Evolutionary conservation across 2,888 invertebrate genomes (phyloP).

Genomic region (Dasysyrphus albostriatus): DNA sequence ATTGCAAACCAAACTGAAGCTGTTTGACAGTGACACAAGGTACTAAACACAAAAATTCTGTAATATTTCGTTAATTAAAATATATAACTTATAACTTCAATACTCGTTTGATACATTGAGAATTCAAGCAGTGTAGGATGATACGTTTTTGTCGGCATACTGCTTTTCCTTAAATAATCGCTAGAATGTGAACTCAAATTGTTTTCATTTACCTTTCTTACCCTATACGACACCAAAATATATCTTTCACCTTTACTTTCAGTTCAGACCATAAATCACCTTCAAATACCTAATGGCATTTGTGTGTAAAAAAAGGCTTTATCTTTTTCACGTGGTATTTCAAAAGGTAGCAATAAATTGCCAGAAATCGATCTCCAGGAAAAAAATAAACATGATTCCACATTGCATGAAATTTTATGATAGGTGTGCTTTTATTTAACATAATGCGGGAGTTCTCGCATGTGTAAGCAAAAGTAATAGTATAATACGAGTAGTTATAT

Average conservation of each 20-base stretch:
- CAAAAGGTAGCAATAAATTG: not conserved
- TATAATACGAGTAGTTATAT: too few species aligned
- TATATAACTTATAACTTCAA: not conserved
- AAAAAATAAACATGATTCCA: too few species aligned
- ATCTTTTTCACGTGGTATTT: not conserved
- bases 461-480: too few species aligned
- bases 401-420: not conserved
- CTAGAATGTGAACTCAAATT: not conserved
- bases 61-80: not conserved
- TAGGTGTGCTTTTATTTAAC: too few species aligned
- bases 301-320: not conserved
- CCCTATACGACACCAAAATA: not conserved
- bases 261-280: not conserved
- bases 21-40: too few species aligned
- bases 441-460: too few species aligned
- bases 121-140: not conserved
- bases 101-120: not conserved
- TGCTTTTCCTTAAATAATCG: too few species aligned
- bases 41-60: too few species aligned
- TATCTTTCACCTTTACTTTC: not conserved
- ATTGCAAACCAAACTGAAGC: too few species aligned
- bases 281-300: not conserved
- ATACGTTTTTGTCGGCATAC: not conserved
- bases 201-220: not conserved
- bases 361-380: too few species aligned